Evolutionary conservation across 2,797 vertebrate genomes (phyloP), one percentile per base, ranked within the genome.

Genomic region (Ambastaia sidthimunki): DNA sequence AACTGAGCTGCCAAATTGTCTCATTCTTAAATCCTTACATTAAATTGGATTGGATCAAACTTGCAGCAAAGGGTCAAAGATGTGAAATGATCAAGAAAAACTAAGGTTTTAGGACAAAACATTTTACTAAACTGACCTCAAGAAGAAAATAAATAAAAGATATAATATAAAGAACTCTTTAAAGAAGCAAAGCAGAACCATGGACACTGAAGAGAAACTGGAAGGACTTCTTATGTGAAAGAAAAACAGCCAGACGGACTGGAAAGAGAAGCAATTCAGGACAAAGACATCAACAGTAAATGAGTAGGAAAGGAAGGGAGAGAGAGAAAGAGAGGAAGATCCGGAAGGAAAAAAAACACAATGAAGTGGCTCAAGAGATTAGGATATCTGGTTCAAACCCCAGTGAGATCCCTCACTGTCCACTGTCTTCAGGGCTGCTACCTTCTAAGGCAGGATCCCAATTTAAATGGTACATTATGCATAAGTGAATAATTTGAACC

Each of bases 271-370:
- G 28, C 13, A 52, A 34, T 66, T 12, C 12, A 18, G 15, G 48
- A 31, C 50, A 54, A 59, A 76, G 5, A 76, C 16, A 12, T n/a
- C 31, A 55, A 55, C 19, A 15, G 44, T 50, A 19, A 76, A 63
- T 19, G 0, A 7, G 18, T 3, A 10, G 31, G 11, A 52, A 19
- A 71, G 16, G 7, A 50, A 67, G 54, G 12, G 16, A 31, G 11
- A 28, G n/a, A 52, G 15, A 21, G 15, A 77, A 31, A 68, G 10
- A 70, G 57, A 34, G 1, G 25, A 62, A 62, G 13, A 31, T 28
- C 41, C 1, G 44, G 13, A 71, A 12, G 21, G 1, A 23, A 10
- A 28, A 18, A 3, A 59, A 57, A 57, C 10, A 57, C 10, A 23
- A 57, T 9, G 18, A 57, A 4, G 23, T 28, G 23, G 12, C 57